Evolutionary conservation across 2,888 invertebrate genomes (phyloP).

Genomic region (Athripsodes cinereus): DNA sequence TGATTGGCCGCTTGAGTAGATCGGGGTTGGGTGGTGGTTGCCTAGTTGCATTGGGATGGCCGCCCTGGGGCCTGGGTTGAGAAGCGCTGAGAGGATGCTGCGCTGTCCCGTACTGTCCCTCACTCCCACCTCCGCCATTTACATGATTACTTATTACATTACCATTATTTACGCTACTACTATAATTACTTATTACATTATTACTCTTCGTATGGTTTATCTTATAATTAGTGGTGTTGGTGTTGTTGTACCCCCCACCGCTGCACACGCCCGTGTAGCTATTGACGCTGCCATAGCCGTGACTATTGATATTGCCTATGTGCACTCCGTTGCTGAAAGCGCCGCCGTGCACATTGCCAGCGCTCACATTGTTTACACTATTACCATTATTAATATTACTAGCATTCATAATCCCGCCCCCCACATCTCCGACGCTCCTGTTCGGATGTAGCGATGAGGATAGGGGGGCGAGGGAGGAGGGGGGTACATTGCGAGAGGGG

Average conservation of each 20-base stretch:
- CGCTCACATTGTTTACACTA: slow-evolving; percentile 24
- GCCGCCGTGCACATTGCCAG: slow-evolving; percentile 37
- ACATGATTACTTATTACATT: neutral
- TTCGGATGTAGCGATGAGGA: slow-evolving; percentile 11
- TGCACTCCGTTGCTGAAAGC: slow-evolving; percentile 21
- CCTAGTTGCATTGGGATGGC: neutral
- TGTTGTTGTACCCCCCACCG: slow-evolving; percentile 8
- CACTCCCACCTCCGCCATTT: neutral
- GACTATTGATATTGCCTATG: slow-evolving; percentile 18
- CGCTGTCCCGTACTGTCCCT: neutral
- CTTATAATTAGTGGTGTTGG: slow-evolving; percentile 4
- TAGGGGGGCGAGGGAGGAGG: neutral
- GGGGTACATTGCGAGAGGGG: slow-evolving; percentile 8
- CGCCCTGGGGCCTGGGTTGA: slow-evolving; percentile 32
- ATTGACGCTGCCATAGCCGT: slow-evolving; percentile 19
- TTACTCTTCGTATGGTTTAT: neutral
- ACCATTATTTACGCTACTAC: too few relatives aligned
- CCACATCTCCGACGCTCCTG: neutral
- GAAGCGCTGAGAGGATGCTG: slow-evolving; percentile 29
- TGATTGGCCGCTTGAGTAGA: slow-evolving; percentile 67
- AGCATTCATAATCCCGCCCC: slow-evolving; percentile 25
- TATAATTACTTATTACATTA: neutral
- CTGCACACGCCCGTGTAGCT: slow-evolving; percentile 18
- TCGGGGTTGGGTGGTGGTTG: slow-evolving; percentile 52
- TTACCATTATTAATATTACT: slow-evolving; percentile 33